These are phyloP conservation scores for Spodoptera picta DNA, from an alignment of 2,888 invertebrate genomes.

Conservation along the genomic window DNA sequence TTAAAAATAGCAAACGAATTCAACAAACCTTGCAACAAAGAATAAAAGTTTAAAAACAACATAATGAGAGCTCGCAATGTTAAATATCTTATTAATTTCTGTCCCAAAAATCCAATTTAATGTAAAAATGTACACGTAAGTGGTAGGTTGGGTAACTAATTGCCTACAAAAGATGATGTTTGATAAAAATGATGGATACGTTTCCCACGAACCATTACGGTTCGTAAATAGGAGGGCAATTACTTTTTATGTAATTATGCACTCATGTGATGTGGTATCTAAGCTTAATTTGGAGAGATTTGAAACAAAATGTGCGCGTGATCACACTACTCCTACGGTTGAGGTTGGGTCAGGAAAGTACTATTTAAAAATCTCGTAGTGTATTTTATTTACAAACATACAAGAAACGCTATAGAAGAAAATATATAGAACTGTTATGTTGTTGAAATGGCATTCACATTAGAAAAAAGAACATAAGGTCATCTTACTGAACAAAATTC, in stretches of 20 bases:
- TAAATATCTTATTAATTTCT: conserved; percentile 8
- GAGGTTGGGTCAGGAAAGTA: not conserved
- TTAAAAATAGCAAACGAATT: not conserved
- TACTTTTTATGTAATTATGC: conserved; percentile 52
- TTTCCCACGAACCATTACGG: conserved; percentile 50
- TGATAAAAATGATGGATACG: conserved; percentile 49
- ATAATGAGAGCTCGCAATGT: conserved; percentile 6
- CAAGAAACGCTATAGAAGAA: no score
- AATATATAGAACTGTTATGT: no score
- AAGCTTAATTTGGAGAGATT: conserved; percentile 35
- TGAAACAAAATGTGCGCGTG: conserved; percentile 11
- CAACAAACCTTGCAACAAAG: no score
- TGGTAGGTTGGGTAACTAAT: conserved; percentile 49
- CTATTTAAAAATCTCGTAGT: not conserved
- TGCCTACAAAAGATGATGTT: conserved; percentile 52
- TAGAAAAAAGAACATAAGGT: not conserved
- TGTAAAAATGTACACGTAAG: conserved; percentile 18
- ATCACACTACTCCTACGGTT: conserved; percentile 15
- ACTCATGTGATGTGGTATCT: conserved; percentile 17
- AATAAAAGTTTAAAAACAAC: no score
- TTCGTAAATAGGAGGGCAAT: conserved; percentile 35
- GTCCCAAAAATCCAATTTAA: conserved; percentile 17
- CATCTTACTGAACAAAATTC: conserved; percentile 12
- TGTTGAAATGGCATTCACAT: no score
- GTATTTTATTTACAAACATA: no score